Evolutionary conservation across 2,113 vertebrate genomes (phyloP), one percentile per base, ranked within the genome.

Genomic region (Puntigrus tetrazona): DNA sequence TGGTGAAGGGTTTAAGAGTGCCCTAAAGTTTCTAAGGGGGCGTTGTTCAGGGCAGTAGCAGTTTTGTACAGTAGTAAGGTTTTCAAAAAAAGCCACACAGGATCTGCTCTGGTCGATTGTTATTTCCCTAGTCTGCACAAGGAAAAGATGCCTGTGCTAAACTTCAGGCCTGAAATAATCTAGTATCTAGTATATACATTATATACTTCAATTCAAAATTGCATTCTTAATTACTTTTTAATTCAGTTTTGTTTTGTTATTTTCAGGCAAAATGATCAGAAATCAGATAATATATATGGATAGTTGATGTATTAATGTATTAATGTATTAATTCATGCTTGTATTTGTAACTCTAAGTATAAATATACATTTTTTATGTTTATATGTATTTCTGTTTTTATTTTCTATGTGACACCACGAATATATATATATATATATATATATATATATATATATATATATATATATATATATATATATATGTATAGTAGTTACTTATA

Each of bases 21-120:
- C 27, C 63, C 22, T 70, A 52, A 25, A 81, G 52, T 65, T 41
- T 43, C 34, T 78, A 6, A 25, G 55, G 22, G 76, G 55, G 36
- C 5, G 1, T 16, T 59, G 31, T 78, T 38, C n/a, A 2, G 22
- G 34, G 69, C n/a, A 45, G 27, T 34, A 20, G 74, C 11, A 18
- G 29, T 38, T 9, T 78, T 59, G 25, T 25, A 16, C 22, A 25
- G 22, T 38, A 11, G 43, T 20, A 59, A 38, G 14, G 31, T 41
- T 78, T 27, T 11, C 13, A 36, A 79, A 50, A 75, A 75, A 61
- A 41, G 55, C 36, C 77, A n/a, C n/a, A 43, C 31, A 63, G 57
- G 29, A 55, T 50, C 45, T 50, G 43, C 72, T 16, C 41, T 74
- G n/a, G 41, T 47, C 13, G 41, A 74, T 74, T 45, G 10, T 74